Evolutionary conservation across 1,140 invertebrate genomes (phyloP).

Genomic region (Bombus affinis): DNA sequence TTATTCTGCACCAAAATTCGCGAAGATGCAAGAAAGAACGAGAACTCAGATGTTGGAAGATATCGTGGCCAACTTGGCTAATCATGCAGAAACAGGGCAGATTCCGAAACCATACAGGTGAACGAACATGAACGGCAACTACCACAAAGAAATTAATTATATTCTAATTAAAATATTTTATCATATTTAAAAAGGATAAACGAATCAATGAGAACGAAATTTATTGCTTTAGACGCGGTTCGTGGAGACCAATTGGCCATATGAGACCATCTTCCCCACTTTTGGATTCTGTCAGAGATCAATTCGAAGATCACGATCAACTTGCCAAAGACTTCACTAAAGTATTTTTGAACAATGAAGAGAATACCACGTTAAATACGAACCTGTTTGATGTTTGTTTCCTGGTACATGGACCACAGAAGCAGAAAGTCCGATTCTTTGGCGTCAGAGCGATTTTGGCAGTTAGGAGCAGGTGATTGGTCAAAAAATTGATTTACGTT

Average conservation of each 20-base stretch:
- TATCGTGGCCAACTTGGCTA: constrained; percentile 95
- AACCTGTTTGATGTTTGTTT: constrained; percentile 96
- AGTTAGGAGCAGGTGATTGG: constrained; percentile 90
- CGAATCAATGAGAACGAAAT: neutral
- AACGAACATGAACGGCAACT: constrained; percentile 17
- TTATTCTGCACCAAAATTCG: constrained; percentile 98
- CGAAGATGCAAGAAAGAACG: constrained; percentile 96
- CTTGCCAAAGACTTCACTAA: constrained; percentile 95
- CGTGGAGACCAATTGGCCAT: constrained; percentile 97
- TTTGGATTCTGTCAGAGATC: constrained; percentile 94
- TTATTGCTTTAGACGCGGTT: constrained; percentile 85
- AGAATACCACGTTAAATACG: constrained; percentile 87
- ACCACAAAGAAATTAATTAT: neutral
- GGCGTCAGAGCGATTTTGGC: constrained; percentile 95
- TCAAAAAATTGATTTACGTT: no score
- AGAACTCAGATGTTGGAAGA: constrained; percentile 96
- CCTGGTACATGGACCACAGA: constrained; percentile 92
- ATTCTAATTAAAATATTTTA: neutral
- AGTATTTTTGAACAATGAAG: constrained; percentile 92
- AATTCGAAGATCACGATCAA: constrained; percentile 97
- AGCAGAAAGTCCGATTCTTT: constrained; percentile 94
- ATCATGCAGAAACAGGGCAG: constrained; percentile 96
- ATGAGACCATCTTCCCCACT: constrained; percentile 96
- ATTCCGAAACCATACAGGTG: constrained; percentile 97
- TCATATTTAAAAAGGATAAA: no score